Evolutionary conservation across 1,140 invertebrate genomes (phyloP), one percentile per base, ranked within the genome.

Genomic region (Drosophila nebulosa): DNA sequence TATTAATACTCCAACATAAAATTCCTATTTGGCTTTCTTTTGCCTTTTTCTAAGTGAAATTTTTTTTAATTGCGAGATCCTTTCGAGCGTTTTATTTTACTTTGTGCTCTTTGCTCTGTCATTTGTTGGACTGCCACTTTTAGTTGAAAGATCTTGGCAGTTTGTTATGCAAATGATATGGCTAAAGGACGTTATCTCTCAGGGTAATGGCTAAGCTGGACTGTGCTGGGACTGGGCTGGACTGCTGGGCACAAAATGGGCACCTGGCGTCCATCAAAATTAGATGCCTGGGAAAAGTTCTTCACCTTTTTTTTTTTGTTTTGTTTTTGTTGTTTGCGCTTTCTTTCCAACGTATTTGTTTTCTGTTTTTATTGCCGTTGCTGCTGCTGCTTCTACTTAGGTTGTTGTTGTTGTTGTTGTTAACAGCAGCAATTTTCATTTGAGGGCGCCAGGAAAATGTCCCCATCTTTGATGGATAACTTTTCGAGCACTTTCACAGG

Each of bases 401-500:
- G 1, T 0, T 39, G 35, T 6, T 14, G 5, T 6, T 42, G 39
- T 7, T 46, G 39, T 21, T 16, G 55, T 21, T 16, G 55, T 60
- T 52, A 64, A 58, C 51, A 64, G 18, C 50, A 65, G 59, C 66
- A 79, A 66, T 71, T 83, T 71, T 79, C 75, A 83, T 84, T 83
- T 64, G 62, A 75, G 52, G 72, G 36, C 52, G 6, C 46, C n/a
- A 51, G 27, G 46, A 52, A 65, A 35, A 18, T 32, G 27, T 50
- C 27, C 35, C 61, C 39, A 55, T 52, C 64, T 74, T 66, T 84
- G 79, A 83, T 72, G 79, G 79, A 83, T 79, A 79, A 84, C 71
- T 75, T 67, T 60, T 71, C 51, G 42, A 60, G 39, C 65, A 57
- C 50, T 50, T 57, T 56, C 52, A 58, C 65, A 51, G 69, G 61